Percentiles rank a stretch among this genome's conserved stretches.
phyloP scores from a whole-genome alignment of 2,888 invertebrate species.

The Pollenia angustigena region DNA sequence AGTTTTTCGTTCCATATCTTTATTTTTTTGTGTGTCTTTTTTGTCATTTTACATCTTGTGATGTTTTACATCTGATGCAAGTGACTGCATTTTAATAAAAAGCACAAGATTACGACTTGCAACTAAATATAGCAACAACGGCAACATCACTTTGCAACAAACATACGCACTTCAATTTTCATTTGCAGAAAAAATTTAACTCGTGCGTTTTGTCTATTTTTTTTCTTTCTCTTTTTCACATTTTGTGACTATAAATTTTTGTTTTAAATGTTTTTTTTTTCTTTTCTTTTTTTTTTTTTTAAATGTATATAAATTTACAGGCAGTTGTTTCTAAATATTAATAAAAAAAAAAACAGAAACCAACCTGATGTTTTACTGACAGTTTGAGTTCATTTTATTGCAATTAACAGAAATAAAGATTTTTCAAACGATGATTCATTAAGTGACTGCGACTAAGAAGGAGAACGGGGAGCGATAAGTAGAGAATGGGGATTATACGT shows the following conservation, averaged over 20 bases:
- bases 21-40: slow-evolving; percentile 1
- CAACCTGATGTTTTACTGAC: slow-evolving; percentile 68
- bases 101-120: slow-evolving; percentile 4
- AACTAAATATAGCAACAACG: slow-evolving; percentile 32
- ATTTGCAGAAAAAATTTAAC: slow-evolving; percentile 54
- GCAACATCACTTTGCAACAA: slow-evolving; percentile 10
- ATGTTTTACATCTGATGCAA: slow-evolving; percentile 56
- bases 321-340: not conserved
- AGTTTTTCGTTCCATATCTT: not conserved
- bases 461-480: not conserved
- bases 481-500: not conserved
- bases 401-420: slow-evolving; percentile 5
- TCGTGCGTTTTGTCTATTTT: slow-evolving; percentile 46
- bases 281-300: slow-evolving; percentile 4
- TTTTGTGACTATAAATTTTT: slow-evolving; percentile 40
- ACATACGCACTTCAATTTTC: slow-evolving; percentile 47
- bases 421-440: slow-evolving; percentile 57
- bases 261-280: slow-evolving; percentile 1
- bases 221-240: slow-evolving; percentile 8
- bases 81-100: slow-evolving; percentile 22
- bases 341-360: slow-evolving; percentile 4
- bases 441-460: not conserved
- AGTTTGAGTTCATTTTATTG: slow-evolving; percentile 64
- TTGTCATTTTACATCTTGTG: slow-evolving; percentile 39
- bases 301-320: slow-evolving; percentile 21